These are phyloP conservation scores for Syrista parreyssii DNA, from an alignment of 2,888 invertebrate species.

Conservation along the genomic window DNA sequence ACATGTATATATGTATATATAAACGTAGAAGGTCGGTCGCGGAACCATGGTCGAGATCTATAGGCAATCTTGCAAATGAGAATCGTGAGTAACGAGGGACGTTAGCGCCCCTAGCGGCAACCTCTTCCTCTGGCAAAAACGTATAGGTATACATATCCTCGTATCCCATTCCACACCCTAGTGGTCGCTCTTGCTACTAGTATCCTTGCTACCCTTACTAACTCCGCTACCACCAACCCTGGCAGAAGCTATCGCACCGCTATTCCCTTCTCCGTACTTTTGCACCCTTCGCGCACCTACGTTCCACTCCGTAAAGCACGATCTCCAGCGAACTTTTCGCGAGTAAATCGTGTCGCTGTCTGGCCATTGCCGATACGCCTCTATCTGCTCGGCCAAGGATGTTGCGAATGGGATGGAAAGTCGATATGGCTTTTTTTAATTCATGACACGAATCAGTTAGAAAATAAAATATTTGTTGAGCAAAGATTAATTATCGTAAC, in stretches of 20 bases:
- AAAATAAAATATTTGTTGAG: neutral
- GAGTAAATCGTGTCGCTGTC: neutral
- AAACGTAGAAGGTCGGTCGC: constrained; percentile 38
- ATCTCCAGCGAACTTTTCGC: neutral
- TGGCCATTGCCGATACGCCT: neutral
- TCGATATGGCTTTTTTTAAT: neutral
- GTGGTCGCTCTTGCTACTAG: neutral
- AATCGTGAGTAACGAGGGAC: constrained; percentile 62
- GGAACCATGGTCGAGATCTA: constrained; percentile 56
- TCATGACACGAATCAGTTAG: neutral
- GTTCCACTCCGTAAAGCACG: constrained; percentile 1
- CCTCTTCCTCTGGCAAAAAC: neutral
- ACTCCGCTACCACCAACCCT: neutral
- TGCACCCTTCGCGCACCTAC: neutral
- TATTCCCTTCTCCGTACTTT: neutral
- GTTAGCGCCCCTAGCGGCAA: constrained; percentile 53
- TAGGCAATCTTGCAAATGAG: constrained; percentile 65
- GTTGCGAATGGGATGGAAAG: neutral
- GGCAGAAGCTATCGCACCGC: constrained; percentile 1
- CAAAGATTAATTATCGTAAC: neutral
- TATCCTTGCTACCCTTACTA: neutral
- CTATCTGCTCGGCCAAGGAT: neutral
- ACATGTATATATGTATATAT: constrained; percentile 16
- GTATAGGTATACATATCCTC: constrained; percentile 8
- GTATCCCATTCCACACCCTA: neutral